A percentile compares a stretch with the other conserved stretches of the same genome.
These are phyloP conservation scores for Stegodyphus dumicola DNA, from an alignment of 1,140 invertebrate genomes.

Conservation along the genomic window DNA sequence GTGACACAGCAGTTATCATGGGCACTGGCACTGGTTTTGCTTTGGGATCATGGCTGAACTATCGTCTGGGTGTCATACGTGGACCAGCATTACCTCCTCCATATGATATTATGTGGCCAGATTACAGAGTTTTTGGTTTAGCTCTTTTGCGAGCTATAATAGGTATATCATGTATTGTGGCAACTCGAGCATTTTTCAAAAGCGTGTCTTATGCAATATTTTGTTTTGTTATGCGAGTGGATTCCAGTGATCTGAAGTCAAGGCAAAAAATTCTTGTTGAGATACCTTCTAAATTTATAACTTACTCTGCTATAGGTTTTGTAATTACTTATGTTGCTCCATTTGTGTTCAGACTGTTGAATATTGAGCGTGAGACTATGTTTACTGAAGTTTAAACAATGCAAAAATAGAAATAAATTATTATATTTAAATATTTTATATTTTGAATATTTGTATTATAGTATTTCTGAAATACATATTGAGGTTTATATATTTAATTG, in stretches of 20 bases:
- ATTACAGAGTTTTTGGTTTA: conserved; percentile 76
- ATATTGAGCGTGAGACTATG: conserved; percentile 83
- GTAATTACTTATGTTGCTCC: conserved; percentile 82
- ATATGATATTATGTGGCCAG: conserved; percentile 82
- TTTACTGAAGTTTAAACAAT: conserved; percentile 81
- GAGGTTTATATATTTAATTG: neutral
- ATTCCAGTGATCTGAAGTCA: conserved; percentile 70
- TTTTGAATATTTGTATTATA: neutral
- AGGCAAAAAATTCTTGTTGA: conserved; percentile 73
- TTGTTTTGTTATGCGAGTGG: conserved; percentile 76
- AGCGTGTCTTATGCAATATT: conserved; percentile 76
- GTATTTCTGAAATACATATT: neutral
- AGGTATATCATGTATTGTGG: conserved; percentile 79
- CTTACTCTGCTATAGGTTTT: conserved; percentile 80
- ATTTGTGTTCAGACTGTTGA: conserved; percentile 79
- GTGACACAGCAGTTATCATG: conserved; percentile 86
- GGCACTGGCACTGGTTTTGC: conserved; percentile 83
- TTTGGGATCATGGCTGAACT: conserved; percentile 86
- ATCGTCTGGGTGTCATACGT: conserved; percentile 78
- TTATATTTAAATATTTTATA: neutral
- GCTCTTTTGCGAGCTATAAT: conserved; percentile 77
- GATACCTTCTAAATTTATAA: conserved; percentile 83
- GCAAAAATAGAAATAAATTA: neutral
- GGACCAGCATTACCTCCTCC: conserved; percentile 72
- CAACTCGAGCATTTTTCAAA: conserved; percentile 78